Conservation (phyloP, 2,888 invertebrate species). For the Dorcus parallelipipedus region DNA sequence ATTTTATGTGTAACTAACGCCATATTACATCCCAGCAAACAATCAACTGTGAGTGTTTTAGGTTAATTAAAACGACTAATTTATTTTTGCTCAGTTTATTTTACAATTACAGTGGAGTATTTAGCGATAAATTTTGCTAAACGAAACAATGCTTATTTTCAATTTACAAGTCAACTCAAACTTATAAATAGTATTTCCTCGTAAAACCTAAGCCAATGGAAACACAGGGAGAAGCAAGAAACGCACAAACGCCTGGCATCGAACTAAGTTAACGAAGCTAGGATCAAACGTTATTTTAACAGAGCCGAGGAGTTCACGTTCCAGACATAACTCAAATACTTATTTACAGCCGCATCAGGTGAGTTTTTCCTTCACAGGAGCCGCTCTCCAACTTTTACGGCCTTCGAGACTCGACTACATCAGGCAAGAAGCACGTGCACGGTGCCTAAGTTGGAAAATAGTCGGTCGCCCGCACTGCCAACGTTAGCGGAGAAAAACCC, state of each 20-base stretch:
- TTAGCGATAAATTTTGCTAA: background rate
- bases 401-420: background rate
- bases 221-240: background rate
- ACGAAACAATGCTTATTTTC: background rate
- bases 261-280: constrained; percentile 17
- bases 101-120: background rate
- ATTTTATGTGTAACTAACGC: background rate
- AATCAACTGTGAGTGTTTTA: no score
- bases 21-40: background rate
- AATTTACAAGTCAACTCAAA: background rate
- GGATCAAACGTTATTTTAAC: constrained; percentile 27
- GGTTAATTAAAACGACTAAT: no score
- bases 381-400: constrained; percentile 5
- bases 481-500: constrained; percentile 32
- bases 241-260: constrained; percentile 17
- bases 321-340: constrained; percentile 35
- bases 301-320: constrained; percentile 29
- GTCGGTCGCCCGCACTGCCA: constrained; percentile 20
- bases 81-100: no score
- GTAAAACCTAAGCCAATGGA: constrained; percentile 13
- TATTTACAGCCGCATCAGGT: constrained; percentile 7
- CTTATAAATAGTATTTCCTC: constrained; percentile 16
- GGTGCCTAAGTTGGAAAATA: background rate
- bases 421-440: background rate
- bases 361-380: constrained; percentile 9